These are phyloP conservation scores for Sipha flava DNA, from an alignment of 1,140 invertebrate genomes.

Conservation along the genomic window DNA sequence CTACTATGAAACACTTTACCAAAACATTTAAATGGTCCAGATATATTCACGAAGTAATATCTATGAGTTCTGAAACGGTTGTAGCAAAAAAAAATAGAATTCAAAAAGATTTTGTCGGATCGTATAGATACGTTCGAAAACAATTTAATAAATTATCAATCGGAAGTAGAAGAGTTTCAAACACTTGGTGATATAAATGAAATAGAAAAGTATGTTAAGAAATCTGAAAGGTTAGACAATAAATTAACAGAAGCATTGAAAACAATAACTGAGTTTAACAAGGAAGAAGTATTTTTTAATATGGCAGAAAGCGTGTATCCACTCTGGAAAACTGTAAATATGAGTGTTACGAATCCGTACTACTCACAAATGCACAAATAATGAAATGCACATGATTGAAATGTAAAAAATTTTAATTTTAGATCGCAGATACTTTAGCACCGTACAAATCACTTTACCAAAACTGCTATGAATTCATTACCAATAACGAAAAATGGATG, in stretches of 20 bases:
- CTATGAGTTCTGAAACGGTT: conserved; percentile 69
- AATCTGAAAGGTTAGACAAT: conserved; percentile 64
- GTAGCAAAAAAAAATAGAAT: conserved; percentile 75
- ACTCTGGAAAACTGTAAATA: not conserved
- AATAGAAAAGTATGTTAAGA: conserved; percentile 72
- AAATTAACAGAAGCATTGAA: conserved; percentile 61
- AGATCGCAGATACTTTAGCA: conserved; percentile 39
- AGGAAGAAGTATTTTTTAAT: conserved; percentile 80
- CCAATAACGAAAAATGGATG: conserved; percentile 76
- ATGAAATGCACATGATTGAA: not conserved
- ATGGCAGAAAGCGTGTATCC: conserved; percentile 86
- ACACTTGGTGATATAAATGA: conserved; percentile 79
- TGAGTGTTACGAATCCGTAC: no score
- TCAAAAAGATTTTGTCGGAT: conserved; percentile 67
- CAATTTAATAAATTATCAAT: conserved; percentile 69
- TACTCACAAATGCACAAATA: no score
- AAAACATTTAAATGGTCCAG: conserved; percentile 73
- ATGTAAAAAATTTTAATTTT: not conserved
- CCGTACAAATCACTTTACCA: conserved; percentile 88
- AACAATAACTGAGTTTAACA: conserved; percentile 81
- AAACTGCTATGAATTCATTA: conserved; percentile 72
- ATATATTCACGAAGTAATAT: conserved; percentile 68
- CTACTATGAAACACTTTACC: conserved; percentile 78
- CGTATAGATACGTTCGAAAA: conserved; percentile 61
- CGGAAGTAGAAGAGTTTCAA: conserved; percentile 75